Base-by-base conservation (phyloP, 2,113 vertebrate species). In the Spea bombifrons region DNA sequence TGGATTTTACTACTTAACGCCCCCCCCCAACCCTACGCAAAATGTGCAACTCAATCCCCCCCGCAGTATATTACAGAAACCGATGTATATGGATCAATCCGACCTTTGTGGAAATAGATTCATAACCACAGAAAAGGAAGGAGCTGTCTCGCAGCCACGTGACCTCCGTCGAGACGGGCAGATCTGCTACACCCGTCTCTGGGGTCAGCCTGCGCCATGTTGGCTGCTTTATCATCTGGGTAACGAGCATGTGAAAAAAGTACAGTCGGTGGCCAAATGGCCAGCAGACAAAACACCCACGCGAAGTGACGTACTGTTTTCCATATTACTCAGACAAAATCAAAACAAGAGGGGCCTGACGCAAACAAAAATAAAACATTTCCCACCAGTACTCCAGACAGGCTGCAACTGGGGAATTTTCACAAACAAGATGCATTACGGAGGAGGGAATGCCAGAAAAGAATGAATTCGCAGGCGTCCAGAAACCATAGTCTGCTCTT, bases 311-410 rank as follows among this genome's bases (percentile, higher is more conserved):
- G 92, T 89, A 89, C 90, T 94, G 91, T 93, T 93, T 91, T 93
- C 91, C 91, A 93, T 92, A 90, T 88, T 86, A 86, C 91, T 91
- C 91, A 93, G 92, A 94, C 92, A 92, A 91, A 94, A 92, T 92
- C 89, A 93, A 93, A 93, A 93, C 92, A 93, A 92, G 91, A 88
- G 91, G 30, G 91, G 91, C 84, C 90, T 90, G 87, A 86, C 91
- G 90, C 91, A 93, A 93, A 93, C 91, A 93, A 91, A 93, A 93
- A 93, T 92, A 93, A 92, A 93, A 92, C 91, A 89, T 90, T 93
- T 92, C 92, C 92, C 91, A 93, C 90, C 90, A 93, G 90, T 91
- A 90, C 91, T 93, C 89, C 91, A 93, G 92, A 92, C 91, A 89
- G 89, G 87, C 88, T 50, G 78, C 64, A 68, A 68, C 64, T 3